Evolutionary conservation across 2,113 vertebrate species (phyloP).

Genomic region (Speoplatyrhinus poulsoni): DNA sequence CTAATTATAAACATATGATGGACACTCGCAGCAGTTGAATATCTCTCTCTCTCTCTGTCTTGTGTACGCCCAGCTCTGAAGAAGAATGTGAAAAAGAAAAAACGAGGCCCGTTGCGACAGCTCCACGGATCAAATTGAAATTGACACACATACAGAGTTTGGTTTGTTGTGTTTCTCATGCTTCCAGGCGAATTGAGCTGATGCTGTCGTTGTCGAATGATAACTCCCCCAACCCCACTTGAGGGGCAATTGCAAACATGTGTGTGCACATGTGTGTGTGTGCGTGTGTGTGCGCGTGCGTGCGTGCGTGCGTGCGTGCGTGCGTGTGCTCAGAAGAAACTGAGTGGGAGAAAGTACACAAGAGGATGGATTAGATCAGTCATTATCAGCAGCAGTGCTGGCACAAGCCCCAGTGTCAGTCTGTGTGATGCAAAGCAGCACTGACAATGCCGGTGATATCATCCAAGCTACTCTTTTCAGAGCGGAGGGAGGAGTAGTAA

Average conservation of each 20-base stretch:
- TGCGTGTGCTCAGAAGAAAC: neutral
- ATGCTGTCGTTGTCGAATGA: constrained; percentile 76
- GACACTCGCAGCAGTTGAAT: constrained; percentile 19
- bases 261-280: constrained; percentile 71
- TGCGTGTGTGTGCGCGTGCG: neutral
- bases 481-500: constrained; percentile 46
- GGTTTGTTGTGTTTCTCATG: constrained; percentile 63
- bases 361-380: constrained; percentile 68
- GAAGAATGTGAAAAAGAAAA: constrained; percentile 67
- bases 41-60: neutral
- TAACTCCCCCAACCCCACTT: constrained; percentile 47
- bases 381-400: constrained; percentile 68
- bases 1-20: constrained; percentile 77
- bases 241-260: constrained; percentile 66
- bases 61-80: constrained; percentile 43
- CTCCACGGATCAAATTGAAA: constrained; percentile 77
- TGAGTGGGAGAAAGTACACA: constrained; percentile 58
- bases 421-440: constrained; percentile 52
- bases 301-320: neutral
- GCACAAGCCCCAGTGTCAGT: constrained; percentile 56
- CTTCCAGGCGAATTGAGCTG: constrained; percentile 70
- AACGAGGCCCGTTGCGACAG: constrained; percentile 66
- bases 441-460: constrained; percentile 64
- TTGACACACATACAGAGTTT: constrained; percentile 76
- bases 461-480: constrained; percentile 58